Base-by-base conservation (phyloP, 2,797 vertebrate species). In the Gymnothorax javanicus region DNA sequence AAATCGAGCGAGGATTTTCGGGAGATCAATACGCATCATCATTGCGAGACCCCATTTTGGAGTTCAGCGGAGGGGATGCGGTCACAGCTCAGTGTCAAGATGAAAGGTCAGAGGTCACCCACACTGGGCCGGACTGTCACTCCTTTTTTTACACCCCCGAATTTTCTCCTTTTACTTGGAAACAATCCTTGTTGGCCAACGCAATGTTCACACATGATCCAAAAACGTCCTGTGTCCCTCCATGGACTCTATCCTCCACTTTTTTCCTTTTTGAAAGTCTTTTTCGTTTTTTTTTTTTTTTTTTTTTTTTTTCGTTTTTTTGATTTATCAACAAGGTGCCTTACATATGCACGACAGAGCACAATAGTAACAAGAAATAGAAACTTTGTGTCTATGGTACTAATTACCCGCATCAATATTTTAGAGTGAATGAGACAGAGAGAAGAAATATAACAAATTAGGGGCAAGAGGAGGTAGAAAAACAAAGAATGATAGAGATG, bases 331-430 rank as follows among this genome's bases (percentile, higher is more conserved):
- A 95, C 96, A 97, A 98, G 96, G 96, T 98, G 97, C 97, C 96
- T 96, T 95, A 95, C 95, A 92, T 96, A 91, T 94, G 95, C 96
- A 96, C 95, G 95, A 96, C 95, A 94, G 96, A 95, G 92, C 95
- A 96, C 95, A 96, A 95, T 94, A 96, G 96, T 97, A 97, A 97
- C 96, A 95, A 95, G 95, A 96, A 96, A 95, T 94, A 95, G 94
- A 97, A 96, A 97, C 94, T 92, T 95, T 96, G 95, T 96, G 94
- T 96, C 95, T 96, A 95, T 95, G 96, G 96, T 95, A 95, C 95
- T 96, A 94, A 94, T 95, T 96, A 97, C 97, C 97, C 97, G 97
- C 97, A 98, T 98, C 94, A 94, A 92, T 97, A 96, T 94, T 90
- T 91, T 87, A 92, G 92, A 94, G 93, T 94, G 94, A 93, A 91